Conservation (phyloP, 1,140 invertebrate genomes). For the Macrocentrus cingulum region DNA sequence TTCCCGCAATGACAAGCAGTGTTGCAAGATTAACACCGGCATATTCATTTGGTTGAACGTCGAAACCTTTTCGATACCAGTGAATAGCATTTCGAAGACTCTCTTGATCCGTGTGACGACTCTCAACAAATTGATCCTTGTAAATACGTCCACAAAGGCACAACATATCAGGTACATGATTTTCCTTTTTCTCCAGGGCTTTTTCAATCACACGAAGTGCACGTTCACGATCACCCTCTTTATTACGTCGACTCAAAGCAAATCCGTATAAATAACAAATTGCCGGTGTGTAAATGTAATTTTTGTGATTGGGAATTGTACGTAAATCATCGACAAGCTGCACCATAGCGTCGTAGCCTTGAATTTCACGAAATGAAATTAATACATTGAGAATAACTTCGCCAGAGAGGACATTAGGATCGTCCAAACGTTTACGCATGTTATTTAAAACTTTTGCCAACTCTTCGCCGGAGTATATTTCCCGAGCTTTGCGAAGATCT, state of each 20-base stretch:
- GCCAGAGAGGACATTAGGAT: slow-evolving; percentile 93
- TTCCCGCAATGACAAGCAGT: slow-evolving; percentile 94
- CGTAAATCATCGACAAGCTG: slow-evolving; percentile 93
- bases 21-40: slow-evolving; percentile 99
- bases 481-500: slow-evolving; percentile 91
- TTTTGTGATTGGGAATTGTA: slow-evolving; percentile 88
- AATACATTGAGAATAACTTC: slow-evolving; percentile 93
- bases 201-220: slow-evolving; percentile 90
- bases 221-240: slow-evolving; percentile 90
- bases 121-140: slow-evolving; percentile 98
- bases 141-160: slow-evolving; percentile 98
- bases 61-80: slow-evolving; percentile 99
- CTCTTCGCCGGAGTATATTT: slow-evolving; percentile 83
- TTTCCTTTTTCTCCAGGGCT: slow-evolving; percentile 88
- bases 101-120: slow-evolving; percentile 84
- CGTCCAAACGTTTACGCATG: slow-evolving; percentile 91
- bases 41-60: slow-evolving; percentile 97
- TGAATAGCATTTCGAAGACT: slow-evolving; percentile 91
- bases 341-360: slow-evolving; percentile 98
- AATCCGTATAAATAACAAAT: slow-evolving; percentile 95
- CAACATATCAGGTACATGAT: slow-evolving; percentile 95
- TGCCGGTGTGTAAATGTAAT: slow-evolving; percentile 85
- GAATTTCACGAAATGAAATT: slow-evolving; percentile 86
- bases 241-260: slow-evolving; percentile 93
- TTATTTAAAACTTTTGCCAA: slow-evolving; percentile 83